Conservation (phyloP, 1,140 invertebrate genomes). For the Melipona quadrifasciata region DNA sequence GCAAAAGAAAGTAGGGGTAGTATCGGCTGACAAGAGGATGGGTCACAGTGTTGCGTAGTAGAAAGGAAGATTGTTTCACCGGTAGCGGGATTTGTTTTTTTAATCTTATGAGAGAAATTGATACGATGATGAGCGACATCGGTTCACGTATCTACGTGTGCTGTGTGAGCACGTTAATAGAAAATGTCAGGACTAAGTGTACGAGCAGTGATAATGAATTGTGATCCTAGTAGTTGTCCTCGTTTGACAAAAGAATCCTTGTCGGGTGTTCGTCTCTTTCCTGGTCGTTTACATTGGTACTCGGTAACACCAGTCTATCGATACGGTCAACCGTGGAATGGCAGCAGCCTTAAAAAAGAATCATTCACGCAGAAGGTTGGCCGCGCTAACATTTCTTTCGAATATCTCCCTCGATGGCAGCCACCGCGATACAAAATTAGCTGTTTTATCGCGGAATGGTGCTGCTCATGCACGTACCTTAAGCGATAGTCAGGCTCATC, state of each 20-base stretch:
- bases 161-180: conserved; percentile 22
- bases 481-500: conserved; percentile 63
- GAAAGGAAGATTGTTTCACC: conserved; percentile 45
- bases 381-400: conserved; percentile 94
- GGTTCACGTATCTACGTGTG: conserved; percentile 44
- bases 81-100: conserved; percentile 44
- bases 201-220: conserved; percentile 64
- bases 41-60: conserved; percentile 62
- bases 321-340: conserved; percentile 76
- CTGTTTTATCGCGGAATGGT: conserved; percentile 81
- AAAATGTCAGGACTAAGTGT: conserved; percentile 64
- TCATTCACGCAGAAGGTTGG: conserved; percentile 88
- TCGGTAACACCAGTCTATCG: conserved; percentile 34
- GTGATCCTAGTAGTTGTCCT: conserved; percentile 68
- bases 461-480: conserved; percentile 72
- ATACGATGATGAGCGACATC: conserved; percentile 59
- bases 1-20: conserved; percentile 19
- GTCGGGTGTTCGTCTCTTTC: conserved; percentile 32
- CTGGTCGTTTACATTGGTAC: conserved; percentile 50
- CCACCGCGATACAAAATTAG: conserved; percentile 91
- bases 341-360: conserved; percentile 83
- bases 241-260: conserved; percentile 55
- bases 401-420: conserved; percentile 97
- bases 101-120: conserved; percentile 51
- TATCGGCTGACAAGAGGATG: conserved; percentile 2